A percentile compares a stretch with the other conserved stretches of the same genome.
Conservation (phyloP, 2,797 vertebrate genomes). For the Melanotaenia parkinsoni region DNA sequence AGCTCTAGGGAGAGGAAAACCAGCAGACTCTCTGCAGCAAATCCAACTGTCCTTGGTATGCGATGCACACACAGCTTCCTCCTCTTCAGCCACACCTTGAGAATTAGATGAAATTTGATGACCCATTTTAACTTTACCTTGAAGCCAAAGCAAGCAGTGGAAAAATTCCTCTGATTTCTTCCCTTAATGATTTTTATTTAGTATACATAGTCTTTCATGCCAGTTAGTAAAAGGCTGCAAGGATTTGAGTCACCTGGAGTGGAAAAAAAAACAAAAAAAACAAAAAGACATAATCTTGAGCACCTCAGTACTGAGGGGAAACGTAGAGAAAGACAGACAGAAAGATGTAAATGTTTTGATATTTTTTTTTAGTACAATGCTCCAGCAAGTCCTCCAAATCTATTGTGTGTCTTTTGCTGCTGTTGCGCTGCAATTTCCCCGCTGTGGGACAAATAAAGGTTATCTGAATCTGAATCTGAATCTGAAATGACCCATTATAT, state of each 20-base stretch:
- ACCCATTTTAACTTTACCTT: conserved; percentile 72
- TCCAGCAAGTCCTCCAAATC: conserved; percentile 85
- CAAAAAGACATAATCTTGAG: conserved; percentile 46
- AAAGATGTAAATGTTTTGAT: conserved; percentile 82
- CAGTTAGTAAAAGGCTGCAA: conserved; percentile 44
- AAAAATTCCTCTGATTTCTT: conserved; percentile 42
- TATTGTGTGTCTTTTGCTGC: too few relatives aligned
- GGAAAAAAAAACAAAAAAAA: conserved; percentile 37
- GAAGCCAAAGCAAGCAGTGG: conserved; percentile 63
- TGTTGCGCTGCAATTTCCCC: too few relatives aligned
- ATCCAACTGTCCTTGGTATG: conserved; percentile 73
- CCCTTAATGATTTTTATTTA: conserved; percentile 45
- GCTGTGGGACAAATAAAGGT: too few relatives aligned
- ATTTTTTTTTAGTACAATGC: conserved; percentile 87
- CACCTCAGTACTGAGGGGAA: conserved; percentile 69
- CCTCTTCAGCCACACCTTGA: conserved; percentile 57
- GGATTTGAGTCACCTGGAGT: conserved; percentile 46
- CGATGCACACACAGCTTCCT: conserved; percentile 53
- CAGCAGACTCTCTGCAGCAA: conserved; percentile 66
- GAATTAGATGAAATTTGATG: conserved; percentile 70
- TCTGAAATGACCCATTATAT: conserved; percentile 88
- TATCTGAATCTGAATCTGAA: too few relatives aligned
- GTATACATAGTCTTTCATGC: conserved; percentile 42
- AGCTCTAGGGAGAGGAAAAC: conserved; percentile 69
- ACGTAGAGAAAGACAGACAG: conserved; percentile 45